Conservation (phyloP, 1,140 invertebrate species). For the Orchestia grillus region DNA sequence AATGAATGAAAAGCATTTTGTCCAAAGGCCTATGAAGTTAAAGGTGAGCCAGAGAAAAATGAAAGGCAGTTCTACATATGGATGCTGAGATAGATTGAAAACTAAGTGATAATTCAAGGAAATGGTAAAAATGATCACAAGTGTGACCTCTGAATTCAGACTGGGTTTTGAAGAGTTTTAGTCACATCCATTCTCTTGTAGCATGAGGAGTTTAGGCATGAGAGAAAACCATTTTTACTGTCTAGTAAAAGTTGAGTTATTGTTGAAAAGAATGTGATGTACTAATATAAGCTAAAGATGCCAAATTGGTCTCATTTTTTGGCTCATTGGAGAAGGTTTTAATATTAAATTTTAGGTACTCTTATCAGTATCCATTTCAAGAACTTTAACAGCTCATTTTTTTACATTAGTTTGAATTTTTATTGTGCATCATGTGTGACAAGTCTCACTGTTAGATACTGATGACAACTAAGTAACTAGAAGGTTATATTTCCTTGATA, state of each 20-base stretch:
- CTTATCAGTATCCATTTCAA: background rate
- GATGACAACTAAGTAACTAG: background rate
- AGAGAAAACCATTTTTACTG: too few species aligned
- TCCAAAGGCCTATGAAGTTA: background rate
- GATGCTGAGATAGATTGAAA: background rate
- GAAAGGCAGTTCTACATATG: background rate
- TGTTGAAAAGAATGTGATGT: background rate
- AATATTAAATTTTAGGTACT: background rate
- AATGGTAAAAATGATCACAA: background rate
- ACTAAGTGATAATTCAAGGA: background rate
- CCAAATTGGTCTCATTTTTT: background rate
- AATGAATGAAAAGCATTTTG: background rate
- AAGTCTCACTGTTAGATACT: background rate
- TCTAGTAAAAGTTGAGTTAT: too few species aligned
- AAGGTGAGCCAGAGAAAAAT: background rate
- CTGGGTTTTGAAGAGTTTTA: background rate
- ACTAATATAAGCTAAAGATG: background rate
- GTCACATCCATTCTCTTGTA: background rate
- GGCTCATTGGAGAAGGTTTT: background rate
- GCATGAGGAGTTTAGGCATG: too few species aligned
- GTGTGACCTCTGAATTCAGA: background rate
- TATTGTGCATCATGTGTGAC: background rate
- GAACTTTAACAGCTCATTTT: background rate
- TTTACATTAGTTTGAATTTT: background rate
- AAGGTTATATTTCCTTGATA: background rate